Base-by-base conservation (phyloP, 2,888 invertebrate genomes). In the Hyposoter didymator region DNA sequence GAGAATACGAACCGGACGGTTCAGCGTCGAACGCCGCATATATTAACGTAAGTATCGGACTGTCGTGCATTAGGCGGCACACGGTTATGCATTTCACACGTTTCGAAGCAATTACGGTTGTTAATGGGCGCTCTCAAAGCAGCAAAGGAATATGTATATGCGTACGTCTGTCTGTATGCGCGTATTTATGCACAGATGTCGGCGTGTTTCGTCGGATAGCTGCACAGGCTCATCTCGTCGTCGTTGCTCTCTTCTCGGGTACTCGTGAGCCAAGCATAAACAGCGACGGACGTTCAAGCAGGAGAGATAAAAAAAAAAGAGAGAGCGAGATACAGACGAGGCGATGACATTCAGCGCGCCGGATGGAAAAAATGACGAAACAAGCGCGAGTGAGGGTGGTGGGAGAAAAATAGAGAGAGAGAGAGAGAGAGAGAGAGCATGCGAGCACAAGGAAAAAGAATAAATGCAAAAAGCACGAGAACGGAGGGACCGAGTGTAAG, bases 71-170 rank as follows among this genome's bases (percentile, higher is more conserved):
- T 70, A 74, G 81, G 74, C 74, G 81, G 73, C 73, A 69, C 79
- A 64, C 82, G 78, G 67, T 81, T 73, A 82, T 80, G 87, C 86
- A 84, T 88, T 88, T 89, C 86, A 87, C 82, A 84, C 89, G 90
- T 92, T 92, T 91, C 89, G 90, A 88, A 89, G 92, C 91, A 92
- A 92, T 93, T 92, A 92, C 90, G 89, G 87, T 90, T 90, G 90
- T 91, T 92, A 92, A 92, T 93, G 92, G 91, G 90, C 84, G 80
- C 80, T 79, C 81, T 84, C 81, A 55, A 73, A 73, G 67, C 79
- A 64, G 22, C 62, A 28, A 28, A 59, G 47, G 47, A n/a, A 78
- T 35, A 49, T 32, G 28, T 35, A 28, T 55, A 47, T 49, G n/a
- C 10, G 19, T 10, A 39, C 0, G 32, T 32, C 43, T 75, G 49